phyloP scores from a whole-genome alignment of 2,113 vertebrate species.

The Oriolus oriolus region DNA sequence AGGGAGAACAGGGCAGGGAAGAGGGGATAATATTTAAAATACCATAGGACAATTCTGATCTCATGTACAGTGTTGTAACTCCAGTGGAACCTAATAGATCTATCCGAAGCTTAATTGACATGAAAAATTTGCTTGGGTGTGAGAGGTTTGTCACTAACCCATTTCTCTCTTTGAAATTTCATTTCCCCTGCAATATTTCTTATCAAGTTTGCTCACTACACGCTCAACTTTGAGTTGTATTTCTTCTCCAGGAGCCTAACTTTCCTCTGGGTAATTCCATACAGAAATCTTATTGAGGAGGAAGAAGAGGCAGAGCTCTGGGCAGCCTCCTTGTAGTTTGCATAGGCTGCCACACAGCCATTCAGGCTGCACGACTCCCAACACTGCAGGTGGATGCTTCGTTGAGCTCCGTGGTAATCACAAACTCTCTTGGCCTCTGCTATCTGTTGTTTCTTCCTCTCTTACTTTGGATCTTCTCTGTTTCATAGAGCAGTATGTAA shows the following conservation, averaged over 20 bases:
- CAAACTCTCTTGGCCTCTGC: not conserved
- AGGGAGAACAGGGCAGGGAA: not conserved
- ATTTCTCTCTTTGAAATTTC: not conserved
- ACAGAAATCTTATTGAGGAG: not conserved
- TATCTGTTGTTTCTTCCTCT: not conserved
- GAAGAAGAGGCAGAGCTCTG: not conserved
- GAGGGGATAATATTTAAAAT: not conserved
- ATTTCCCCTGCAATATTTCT: slow-evolving; percentile 11
- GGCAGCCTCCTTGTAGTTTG: not conserved
- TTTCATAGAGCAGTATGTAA: not conserved
- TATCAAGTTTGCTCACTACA: not conserved
- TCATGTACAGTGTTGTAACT: not conserved
- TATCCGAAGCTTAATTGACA: not conserved
- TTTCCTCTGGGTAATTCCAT: not conserved
- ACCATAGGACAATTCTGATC: not conserved
- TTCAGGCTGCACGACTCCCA: not conserved
- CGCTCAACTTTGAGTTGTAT: rapidly evolving
- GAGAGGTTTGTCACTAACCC: not conserved
- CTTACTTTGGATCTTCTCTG: not conserved
- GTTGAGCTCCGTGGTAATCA: not conserved
- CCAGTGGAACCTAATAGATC: not conserved
- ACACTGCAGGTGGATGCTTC: not conserved
- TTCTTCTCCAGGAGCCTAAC: not conserved
- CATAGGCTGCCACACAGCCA: not conserved
- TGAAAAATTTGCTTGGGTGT: not conserved